Conservation (phyloP, 2,888 invertebrate genomes). For the Campoplex capitator region DNA sequence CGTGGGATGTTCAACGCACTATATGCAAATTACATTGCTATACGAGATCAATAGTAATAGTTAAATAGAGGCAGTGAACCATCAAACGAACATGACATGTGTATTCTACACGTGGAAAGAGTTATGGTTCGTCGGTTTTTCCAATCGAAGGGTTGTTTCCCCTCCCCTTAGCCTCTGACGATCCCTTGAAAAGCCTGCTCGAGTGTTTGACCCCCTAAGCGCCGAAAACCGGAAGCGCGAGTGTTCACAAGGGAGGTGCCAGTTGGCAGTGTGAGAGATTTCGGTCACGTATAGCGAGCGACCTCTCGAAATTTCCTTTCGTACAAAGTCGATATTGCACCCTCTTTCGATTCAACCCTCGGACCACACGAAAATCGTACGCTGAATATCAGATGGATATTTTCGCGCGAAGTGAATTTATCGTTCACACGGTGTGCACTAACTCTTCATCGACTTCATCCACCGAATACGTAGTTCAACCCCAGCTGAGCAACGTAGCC, state of each 20-base stretch:
- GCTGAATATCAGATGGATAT: conserved; percentile 52
- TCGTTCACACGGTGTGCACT: conserved; percentile 29
- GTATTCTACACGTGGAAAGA: conserved; percentile 71
- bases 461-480: neutral
- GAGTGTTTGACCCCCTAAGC: conserved; percentile 43
- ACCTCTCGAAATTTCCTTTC: conserved; percentile 41
- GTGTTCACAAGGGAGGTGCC: conserved; percentile 47
- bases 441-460: conserved; percentile 5
- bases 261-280: conserved; percentile 69
- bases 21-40: conserved; percentile 8
- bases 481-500: neutral
- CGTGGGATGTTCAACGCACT: conserved; percentile 43
- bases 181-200: conserved; percentile 34
- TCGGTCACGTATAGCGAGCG: conserved; percentile 74
- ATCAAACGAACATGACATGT: conserved; percentile 64
- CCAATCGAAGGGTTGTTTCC: conserved; percentile 66
- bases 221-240: conserved; percentile 57
- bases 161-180: conserved; percentile 23
- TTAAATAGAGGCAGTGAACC: conserved; percentile 69
- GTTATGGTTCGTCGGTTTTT: conserved; percentile 75
- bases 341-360: neutral
- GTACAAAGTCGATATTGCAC: conserved; percentile 17
- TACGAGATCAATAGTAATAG: conserved; percentile 52
- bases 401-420: conserved; percentile 44
- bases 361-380: conserved; percentile 41